phyloP scores from a whole-genome alignment of 64 coral and sea anemone genomes.

The Trachythela sp. region DNA sequence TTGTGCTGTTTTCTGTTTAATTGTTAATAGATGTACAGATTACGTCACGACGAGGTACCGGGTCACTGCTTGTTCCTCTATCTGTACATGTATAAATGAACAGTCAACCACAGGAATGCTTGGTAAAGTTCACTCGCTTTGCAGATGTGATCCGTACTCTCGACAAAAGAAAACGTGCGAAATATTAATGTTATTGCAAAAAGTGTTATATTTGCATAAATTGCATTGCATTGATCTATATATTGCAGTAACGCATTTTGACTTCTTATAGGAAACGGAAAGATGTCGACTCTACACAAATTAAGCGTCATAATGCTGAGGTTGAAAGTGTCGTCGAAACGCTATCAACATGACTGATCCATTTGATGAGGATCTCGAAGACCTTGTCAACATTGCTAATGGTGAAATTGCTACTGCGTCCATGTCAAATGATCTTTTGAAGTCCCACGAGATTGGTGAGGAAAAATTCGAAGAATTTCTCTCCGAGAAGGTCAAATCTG shows the following conservation, averaged over 20 bases:
- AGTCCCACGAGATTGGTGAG: slow-evolving; percentile 19
- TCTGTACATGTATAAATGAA: too few relatives aligned
- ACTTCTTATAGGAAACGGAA: slow-evolving; percentile 9
- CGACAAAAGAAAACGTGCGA: too few relatives aligned
- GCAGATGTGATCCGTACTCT: too few relatives aligned
- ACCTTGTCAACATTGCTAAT: neutral
- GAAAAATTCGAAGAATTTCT: neutral
- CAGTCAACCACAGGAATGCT: too few relatives aligned
- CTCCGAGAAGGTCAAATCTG: neutral
- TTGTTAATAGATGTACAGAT: too few relatives aligned
- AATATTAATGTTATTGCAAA: too few relatives aligned
- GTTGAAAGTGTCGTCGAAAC: slow-evolving; percentile 19
- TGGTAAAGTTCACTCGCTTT: too few relatives aligned
- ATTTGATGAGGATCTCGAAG: neutral
- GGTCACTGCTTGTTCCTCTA: too few relatives aligned
- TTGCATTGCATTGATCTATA: too few relatives aligned
- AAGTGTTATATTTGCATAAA: too few relatives aligned
- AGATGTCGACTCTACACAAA: slow-evolving; percentile 13
- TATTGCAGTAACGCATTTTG: neutral
- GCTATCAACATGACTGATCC: slow-evolving; percentile 8
- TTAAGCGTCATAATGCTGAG: neutral
- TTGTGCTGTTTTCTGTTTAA: too few relatives aligned
- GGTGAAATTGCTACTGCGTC: neutral
- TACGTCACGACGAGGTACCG: too few relatives aligned
- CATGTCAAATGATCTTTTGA: slow-evolving; percentile 3